Base-by-base conservation (phyloP, 2,888 invertebrate genomes). In the Luperina nickerlii region DNA sequence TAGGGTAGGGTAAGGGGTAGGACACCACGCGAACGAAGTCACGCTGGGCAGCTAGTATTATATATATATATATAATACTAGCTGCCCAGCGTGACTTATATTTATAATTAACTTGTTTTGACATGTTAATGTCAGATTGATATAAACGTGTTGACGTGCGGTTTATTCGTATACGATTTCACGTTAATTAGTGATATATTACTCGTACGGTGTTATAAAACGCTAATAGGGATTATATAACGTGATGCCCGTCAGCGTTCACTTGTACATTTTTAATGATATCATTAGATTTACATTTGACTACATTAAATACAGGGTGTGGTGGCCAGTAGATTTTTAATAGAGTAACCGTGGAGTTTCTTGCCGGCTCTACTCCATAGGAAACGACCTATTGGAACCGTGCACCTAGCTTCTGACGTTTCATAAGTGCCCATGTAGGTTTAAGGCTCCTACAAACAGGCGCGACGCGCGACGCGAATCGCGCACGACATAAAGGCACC, bases 71-170 rank as follows among this genome's bases (percentile, higher is more conserved):
- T 48, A 57, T n/a, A n/a, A n/a, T n/a, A n/a, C n/a, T n/a, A n/a
- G n/a, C n/a, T n/a, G n/a, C n/a, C n/a, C n/a, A n/a, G n/a, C n/a
- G n/a, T n/a, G n/a, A n/a, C n/a, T n/a, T n/a, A n/a, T 32, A 27
- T 38, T 73, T 48, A 65, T 62, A 83, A 81, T 81, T 48, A 85
- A 57, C n/a, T 18, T 65, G 63, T 85, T 83, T 54, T 85, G 72
- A 83, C 81, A 65, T 27, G 51, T 27, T 78, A 42, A 85, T 54
- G 27, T 74, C 63, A 68, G 73, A 74, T 63, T 71, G 51, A 70
- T 38, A 42, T 65, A 8, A 76, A 63, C 73, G n/a, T 82, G 86
- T 63, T 68, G 70, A 68, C 60, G 27, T 74, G 72, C n/a, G 27
- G 42, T 42, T 48, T n/a, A 60, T 57, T 51, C 24, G 42, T 71